A percentile compares a stretch with the other conserved stretches of the same genome.
phyloP scores from a whole-genome alignment of 2,113 vertebrate genomes.

The Pavo muticus region DNA sequence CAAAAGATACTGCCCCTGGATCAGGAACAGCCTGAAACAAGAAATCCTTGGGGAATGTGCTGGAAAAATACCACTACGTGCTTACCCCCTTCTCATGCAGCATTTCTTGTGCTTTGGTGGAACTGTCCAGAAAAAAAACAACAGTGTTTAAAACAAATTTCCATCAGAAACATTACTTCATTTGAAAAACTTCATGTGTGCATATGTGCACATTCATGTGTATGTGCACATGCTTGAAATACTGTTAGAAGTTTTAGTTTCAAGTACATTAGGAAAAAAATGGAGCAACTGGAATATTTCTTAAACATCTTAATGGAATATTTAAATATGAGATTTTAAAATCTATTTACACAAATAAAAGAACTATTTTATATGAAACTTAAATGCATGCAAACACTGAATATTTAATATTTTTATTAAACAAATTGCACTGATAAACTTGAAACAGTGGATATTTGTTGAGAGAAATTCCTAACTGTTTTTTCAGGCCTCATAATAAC shows the following conservation, averaged over 20 bases:
- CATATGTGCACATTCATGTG: rapidly evolving
- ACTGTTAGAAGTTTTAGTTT: neutral
- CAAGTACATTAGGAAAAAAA: neutral
- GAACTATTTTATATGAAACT: neutral
- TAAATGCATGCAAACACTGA: neutral
- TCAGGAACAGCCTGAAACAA: neutral
- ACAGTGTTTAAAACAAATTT: neutral
- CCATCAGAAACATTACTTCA: neutral
- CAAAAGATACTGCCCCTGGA: neutral
- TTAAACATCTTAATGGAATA: neutral
- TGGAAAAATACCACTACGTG: neutral
- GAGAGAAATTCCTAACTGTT: rapidly evolving
- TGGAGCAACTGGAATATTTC: neutral
- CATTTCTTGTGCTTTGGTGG: neutral
- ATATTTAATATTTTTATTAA: neutral
- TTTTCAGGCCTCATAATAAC: neutral
- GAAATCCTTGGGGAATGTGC: neutral
- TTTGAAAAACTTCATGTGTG: neutral
- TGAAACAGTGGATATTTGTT: neutral
- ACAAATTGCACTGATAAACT: neutral
- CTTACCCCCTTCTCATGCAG: neutral
- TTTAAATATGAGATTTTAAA: neutral
- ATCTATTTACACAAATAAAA: neutral
- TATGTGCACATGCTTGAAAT: neutral
- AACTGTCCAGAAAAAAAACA: neutral